Base-by-base conservation (phyloP, 2,888 invertebrate genomes). In the Philereme vetulata region DNA sequence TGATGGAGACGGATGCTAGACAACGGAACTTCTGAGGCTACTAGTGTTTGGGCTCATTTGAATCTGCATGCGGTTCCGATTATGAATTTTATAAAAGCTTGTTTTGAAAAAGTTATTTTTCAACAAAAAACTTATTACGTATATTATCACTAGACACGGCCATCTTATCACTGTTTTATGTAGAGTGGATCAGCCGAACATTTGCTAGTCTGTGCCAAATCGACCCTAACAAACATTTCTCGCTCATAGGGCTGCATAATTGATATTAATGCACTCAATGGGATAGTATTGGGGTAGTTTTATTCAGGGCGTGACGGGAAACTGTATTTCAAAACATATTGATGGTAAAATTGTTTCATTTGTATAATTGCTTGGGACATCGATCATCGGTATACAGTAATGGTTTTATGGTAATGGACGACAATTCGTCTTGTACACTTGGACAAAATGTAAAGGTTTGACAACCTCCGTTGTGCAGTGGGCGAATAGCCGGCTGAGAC, bases 231-330 rank as follows among this genome's bases (percentile, higher is more conserved):
- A 55, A 60, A 60, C 54, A 50, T 56, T 54, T 49, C 57, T 44
- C 45, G 36, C 60, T 43, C 32, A 9, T n/a, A 55, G 59, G 62
- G 56, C 63, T 55, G 62, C 64, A 67, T 65, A 66, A 67, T 68
- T 64, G 65, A 62, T 67, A 69, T 67, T 68, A 74, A 74, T 71
- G 72, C 70, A 74, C 68, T 72, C 65, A 55, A 65, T 67, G 62
- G 62, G 56, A 7, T 21, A 21, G 21, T 38, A 38, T 8, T 38
- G 38, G 38, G 7, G 57, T 49, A 33, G 40, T 47, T 56, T 49
- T 51, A 59, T 68, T 60, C 59, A 60, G 64, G 56, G 66, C 67
- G 70, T 71, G 68, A 67, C 65, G 68, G 64, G 56, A 60, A 66
- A 64, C 62, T 62, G 67, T 72, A 68, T 60, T 68, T 72, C 68